A percentile compares a stretch with the other conserved stretches of the same genome.
Conservation (phyloP, 2,797 vertebrate species). For the Denticeps clupeoides region DNA sequence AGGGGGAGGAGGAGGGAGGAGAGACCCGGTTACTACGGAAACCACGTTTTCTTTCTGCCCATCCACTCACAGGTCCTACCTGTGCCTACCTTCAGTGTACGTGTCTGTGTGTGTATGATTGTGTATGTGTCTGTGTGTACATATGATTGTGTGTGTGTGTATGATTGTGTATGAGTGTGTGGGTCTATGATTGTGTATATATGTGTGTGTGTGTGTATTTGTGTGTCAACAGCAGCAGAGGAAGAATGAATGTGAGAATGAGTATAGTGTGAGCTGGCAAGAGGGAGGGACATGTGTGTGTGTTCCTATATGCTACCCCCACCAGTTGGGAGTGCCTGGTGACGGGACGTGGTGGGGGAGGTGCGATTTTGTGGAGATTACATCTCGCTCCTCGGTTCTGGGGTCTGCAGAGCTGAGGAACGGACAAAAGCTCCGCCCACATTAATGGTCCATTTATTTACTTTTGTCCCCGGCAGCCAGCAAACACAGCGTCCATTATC, state of each 20-base stretch:
- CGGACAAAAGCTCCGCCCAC: too few species aligned
- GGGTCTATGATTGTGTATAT: slow-evolving; percentile 6
- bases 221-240: background rate
- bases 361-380: slow-evolving; percentile 30
- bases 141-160: too few species aligned
- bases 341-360: slow-evolving; percentile 41
- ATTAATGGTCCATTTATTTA: too few species aligned
- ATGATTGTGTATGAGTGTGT: too few species aligned
- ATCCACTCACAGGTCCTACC: slow-evolving; percentile 55
- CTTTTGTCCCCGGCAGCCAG: too few species aligned
- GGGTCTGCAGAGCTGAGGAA: too few species aligned
- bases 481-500: too few species aligned
- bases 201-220: slow-evolving; percentile 3
- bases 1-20: slow-evolving; percentile 42
- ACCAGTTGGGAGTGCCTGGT: slow-evolving; percentile 73
- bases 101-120: too few species aligned
- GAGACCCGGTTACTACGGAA: slow-evolving; percentile 54
- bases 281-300: slow-evolving; percentile 4
- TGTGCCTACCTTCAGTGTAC: slow-evolving; percentile 40
- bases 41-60: slow-evolving; percentile 50
- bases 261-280: background rate
- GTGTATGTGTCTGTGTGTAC: too few species aligned
- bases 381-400: slow-evolving; percentile 1
- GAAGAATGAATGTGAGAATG: background rate
- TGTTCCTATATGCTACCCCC: slow-evolving; percentile 54